Evolutionary conservation across 1,140 invertebrate genomes (phyloP), one percentile per base, ranked within the genome.

Genomic region (Lordiphosa mommai): DNA sequence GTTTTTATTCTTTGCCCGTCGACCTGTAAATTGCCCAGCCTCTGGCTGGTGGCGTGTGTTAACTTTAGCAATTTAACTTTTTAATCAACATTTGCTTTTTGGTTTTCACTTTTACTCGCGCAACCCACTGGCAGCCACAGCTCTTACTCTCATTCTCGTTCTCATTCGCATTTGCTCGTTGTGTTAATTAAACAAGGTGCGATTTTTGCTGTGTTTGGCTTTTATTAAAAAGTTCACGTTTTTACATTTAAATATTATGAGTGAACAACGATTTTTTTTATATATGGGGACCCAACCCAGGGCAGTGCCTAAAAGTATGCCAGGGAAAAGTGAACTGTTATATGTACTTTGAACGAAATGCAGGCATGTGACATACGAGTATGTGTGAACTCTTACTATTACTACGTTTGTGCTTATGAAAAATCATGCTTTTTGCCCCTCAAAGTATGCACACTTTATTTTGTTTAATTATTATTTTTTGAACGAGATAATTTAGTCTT

Each of bases 51-150:
- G 53, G 60, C 53, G 53, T 58, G 57, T 70, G 64, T 79, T 80
- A 80, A 80, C 74, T 80, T 80, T 80, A 52, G 69, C 74, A 80
- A 80, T 80, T 80, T 80, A 80, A 80, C 74, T 80, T 80, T 80
- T 73, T 77, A 80, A 80, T 80, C 74, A 80, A 80, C 74, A 80
- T 80, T 80, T 80, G 71, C 65, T 61, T 66, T 79, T 80, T 60
- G 69, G 73, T 69, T 80, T 80, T 80, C 74, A 80, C 74, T 73
- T 73, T 80, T 80, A 72, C 76, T 77, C 68, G 52, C 53, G 29
- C 33, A 53, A 43, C 23, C 43, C 36, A 53, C 46, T 36, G 33
- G n/a, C 44, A 8, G 30, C 16, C 23, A 3, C 48, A 61, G 7
- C 30, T 48, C 58, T 50, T 41, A 43, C 51, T 50, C 43, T 34